Evolutionary conservation across 1,140 invertebrate species (phyloP), one percentile per base, ranked within the genome.

Genomic region (Drosophila subpulchrella): DNA sequence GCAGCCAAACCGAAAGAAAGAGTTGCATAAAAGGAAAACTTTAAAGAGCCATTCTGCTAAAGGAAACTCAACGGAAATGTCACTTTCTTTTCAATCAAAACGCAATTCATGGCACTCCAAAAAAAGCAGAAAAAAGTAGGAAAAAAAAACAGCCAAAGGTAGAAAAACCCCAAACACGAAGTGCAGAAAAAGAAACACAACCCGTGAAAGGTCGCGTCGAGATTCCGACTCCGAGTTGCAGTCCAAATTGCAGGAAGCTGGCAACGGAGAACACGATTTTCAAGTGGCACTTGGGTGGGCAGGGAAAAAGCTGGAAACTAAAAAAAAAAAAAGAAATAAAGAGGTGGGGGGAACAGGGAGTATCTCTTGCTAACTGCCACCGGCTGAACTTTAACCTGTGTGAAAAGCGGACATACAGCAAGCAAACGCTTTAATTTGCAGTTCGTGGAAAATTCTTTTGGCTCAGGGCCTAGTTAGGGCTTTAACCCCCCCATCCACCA

Each of bases 1-100:
- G 61, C 59, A 58, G 54, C 44, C 32, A 68, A 27, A 38, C 13
- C 32, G 71, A 65, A 61, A 54, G 47, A 47, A 56, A 44, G 47
- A 47, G n/a, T 57, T 56, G 56, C 59, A 75, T 53, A 83, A 72
- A 83, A 72, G 72, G 66, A 77, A 85, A 84, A 84, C 56, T 70
- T 57, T 77, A 48, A 47, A 60, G 58, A 68, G 17, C 20, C 32
- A 62, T 63, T 75, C 73, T 62, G 71, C 50, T 48, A 75, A 79
- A 77, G 83, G 67, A 71, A 86, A 86, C 83, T 86, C 84, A 89
- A 62, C 84, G 84, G 84, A 89, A 89, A 89, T 89, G 84, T 89
- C 84, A 89, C 84, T 89, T 89, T 89, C 84, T 89, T 89, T 89
- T 89, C 84, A 89, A 89, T 89, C 84, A 89, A 89, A 89, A 89